phyloP scores from a whole-genome alignment of 2,797 vertebrate genomes.

The Pelochelys cantorii region DNA sequence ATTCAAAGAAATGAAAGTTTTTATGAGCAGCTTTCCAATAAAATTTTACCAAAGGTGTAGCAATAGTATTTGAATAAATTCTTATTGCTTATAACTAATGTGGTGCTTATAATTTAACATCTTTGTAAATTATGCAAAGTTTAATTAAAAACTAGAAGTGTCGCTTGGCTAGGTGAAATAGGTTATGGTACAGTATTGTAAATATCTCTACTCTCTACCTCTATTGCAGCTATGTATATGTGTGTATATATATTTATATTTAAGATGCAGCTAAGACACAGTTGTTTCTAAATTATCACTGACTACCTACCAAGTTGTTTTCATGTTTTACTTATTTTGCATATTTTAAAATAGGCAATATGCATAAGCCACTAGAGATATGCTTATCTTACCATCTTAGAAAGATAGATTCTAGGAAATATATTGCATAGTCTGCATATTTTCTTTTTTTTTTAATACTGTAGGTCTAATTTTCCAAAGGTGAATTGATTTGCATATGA shows the following conservation, averaged over 20 bases:
- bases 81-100: constrained; percentile 6
- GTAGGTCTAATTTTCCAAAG: not conserved
- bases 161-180: not conserved
- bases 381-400: not conserved
- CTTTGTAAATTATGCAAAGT: constrained; percentile 4
- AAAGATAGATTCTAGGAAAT: not conserved
- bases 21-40: constrained; percentile 56
- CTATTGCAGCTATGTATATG: not conserved
- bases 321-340: not conserved
- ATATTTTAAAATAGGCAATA: not conserved
- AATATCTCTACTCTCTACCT: not conserved
- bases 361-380: not conserved
- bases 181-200: not conserved
- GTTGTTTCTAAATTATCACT: not conserved
- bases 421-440: not conserved
- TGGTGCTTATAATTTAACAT: not conserved
- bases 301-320: not conserved
- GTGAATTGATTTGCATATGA: not conserved
- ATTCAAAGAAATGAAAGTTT: constrained; percentile 54
- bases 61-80: constrained; percentile 46
- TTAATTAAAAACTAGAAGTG: constrained; percentile 20
- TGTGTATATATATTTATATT: not conserved
- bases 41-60: constrained; percentile 55
- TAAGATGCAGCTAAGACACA: not conserved
- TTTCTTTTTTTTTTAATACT: not conserved